These are phyloP conservation scores for Panulirus ornatus DNA, from an alignment of 1,140 invertebrate species.

Conservation along the genomic window DNA sequence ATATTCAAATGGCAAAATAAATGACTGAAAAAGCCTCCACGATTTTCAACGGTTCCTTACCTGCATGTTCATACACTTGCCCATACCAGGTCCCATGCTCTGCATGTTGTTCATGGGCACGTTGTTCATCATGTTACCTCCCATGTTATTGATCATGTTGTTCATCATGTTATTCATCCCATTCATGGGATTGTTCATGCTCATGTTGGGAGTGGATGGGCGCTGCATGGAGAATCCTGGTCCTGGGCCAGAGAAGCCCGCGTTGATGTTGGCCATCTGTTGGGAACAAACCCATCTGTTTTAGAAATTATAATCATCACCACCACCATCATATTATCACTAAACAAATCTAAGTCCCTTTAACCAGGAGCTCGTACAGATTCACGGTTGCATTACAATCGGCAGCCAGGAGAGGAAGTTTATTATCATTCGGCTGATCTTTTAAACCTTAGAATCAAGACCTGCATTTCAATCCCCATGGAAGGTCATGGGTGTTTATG, in stretches of 20 bases:
- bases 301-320: background rate
- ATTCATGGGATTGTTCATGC: slow-evolving; percentile 75
- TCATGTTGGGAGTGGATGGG: slow-evolving; percentile 74
- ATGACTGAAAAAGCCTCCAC: too few species aligned
- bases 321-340: too few species aligned
- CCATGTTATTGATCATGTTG: slow-evolving; percentile 76
- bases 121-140: slow-evolving; percentile 71
- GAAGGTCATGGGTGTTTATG: too few species aligned
- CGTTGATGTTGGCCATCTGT: slow-evolving; percentile 71
- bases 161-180: slow-evolving; percentile 76
- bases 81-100: slow-evolving; percentile 74
- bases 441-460: too few species aligned
- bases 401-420: too few species aligned
- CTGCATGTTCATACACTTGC: slow-evolving; percentile 75
- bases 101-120: slow-evolving; percentile 74
- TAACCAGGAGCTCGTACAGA: too few species aligned
- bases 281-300: background rate
- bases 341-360: background rate
- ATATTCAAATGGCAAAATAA: too few species aligned
- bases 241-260: slow-evolving; percentile 67
- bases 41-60: too few species aligned
- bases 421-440: too few species aligned
- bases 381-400: too few species aligned
- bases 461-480: too few species aligned
- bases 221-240: slow-evolving; percentile 70